Evolutionary conservation across 2,113 vertebrate genomes (phyloP).

Genomic region (Trematocara marginatum): DNA sequence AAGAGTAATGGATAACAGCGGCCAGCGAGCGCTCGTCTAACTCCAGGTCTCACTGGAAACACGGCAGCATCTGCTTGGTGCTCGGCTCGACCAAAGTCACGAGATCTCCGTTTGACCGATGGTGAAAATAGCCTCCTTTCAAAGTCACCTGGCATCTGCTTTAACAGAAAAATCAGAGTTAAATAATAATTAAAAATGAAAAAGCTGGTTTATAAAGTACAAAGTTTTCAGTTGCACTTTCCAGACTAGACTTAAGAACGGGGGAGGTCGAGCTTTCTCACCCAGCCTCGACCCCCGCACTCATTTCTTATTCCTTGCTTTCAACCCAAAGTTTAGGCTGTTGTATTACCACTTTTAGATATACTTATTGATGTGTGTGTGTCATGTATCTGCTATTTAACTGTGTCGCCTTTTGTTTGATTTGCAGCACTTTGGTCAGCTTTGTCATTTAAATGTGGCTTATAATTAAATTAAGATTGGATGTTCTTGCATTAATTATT

Average conservation of each 20-base stretch:
- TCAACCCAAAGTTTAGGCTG: neutral
- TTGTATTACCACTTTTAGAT: neutral
- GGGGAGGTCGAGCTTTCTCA: too few species aligned
- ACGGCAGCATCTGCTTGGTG: neutral
- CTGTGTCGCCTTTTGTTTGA: neutral
- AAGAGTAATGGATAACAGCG: neutral
- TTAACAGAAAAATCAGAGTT: neutral
- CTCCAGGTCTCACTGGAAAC: neutral
- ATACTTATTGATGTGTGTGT: neutral
- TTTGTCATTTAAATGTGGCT: neutral
- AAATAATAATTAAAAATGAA: neutral
- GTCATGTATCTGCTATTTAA: neutral
- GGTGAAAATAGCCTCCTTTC: neutral
- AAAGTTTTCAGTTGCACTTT: neutral
- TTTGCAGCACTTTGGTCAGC: neutral
- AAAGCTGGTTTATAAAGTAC: neutral
- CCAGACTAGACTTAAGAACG: neutral
- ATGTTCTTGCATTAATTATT: neutral
- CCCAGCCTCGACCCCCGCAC: neutral
- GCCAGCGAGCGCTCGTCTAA: neutral
- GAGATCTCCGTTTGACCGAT: neutral
- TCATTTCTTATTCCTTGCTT: rapidly evolving
- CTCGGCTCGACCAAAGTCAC: neutral
- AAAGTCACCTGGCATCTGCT: neutral
- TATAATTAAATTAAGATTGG: neutral